These are phyloP conservation scores for Callospermophilus lateralis DNA, from an alignment of 2,113 vertebrate genomes.

Conservation along the genomic window DNA sequence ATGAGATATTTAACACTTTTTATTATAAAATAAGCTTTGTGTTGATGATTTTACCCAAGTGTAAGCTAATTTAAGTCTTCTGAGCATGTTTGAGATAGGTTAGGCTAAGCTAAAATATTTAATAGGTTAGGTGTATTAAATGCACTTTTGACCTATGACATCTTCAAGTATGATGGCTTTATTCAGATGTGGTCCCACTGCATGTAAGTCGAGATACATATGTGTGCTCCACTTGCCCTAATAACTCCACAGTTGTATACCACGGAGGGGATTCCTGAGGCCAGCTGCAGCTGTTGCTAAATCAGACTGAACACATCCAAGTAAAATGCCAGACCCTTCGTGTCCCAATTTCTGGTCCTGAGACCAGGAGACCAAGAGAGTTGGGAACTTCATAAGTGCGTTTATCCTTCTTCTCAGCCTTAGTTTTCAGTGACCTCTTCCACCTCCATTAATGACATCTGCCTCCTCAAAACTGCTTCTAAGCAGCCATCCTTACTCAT, in stretches of 20 bases:
- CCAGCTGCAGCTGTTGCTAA: background rate
- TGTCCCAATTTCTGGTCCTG: background rate
- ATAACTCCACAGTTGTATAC: background rate
- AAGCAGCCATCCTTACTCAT: background rate
- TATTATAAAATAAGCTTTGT: background rate
- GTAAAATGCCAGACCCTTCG: background rate
- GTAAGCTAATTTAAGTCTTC: background rate
- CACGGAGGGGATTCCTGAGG: background rate
- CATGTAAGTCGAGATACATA: background rate
- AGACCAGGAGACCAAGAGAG: background rate
- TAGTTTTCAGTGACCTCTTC: background rate
- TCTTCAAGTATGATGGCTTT: background rate
- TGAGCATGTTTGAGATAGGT: background rate
- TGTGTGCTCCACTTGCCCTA: background rate
- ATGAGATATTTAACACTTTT: background rate
- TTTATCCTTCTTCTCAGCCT: background rate
- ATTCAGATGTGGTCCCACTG: background rate
- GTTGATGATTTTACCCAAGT: background rate
- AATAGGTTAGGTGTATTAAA: background rate
- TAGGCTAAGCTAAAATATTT: background rate
- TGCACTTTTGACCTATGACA: background rate
- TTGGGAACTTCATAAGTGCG: rapidly evolving
- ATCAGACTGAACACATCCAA: background rate
- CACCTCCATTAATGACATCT: background rate
- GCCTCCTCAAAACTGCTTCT: background rate